Evolutionary conservation across 2,888 invertebrate species (phyloP).

Genomic region (Taphrorychus bicolor): DNA sequence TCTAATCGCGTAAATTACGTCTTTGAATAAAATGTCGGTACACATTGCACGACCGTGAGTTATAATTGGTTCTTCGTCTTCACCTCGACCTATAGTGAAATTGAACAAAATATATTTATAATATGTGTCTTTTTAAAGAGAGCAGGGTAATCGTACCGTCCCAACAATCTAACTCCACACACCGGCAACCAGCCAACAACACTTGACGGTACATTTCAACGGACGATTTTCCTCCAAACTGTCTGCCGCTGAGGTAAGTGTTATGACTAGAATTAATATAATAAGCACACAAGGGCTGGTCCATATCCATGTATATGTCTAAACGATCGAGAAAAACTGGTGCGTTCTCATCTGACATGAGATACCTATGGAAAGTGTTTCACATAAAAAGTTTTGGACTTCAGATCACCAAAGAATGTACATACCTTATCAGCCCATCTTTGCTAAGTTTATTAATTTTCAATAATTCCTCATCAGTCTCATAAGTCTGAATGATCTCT

Average conservation of each 20-base stretch:
- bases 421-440: constrained; percentile 89
- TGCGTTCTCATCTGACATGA: constrained; percentile 99
- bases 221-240: constrained; percentile 97
- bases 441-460: constrained; percentile 81
- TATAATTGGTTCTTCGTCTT: constrained; percentile 98
- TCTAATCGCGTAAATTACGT: constrained; percentile 95
- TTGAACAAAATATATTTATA: no score
- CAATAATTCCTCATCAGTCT: constrained; percentile 79
- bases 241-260: constrained; percentile 91
- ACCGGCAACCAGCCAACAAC: constrained; percentile 94
- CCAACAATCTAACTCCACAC: constrained; percentile 99
- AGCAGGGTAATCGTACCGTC: constrained; percentile 74
- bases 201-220: constrained; percentile 99
- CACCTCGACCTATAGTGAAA: constrained; percentile 72
- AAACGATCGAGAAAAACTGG: constrained; percentile 98
- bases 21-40: constrained; percentile 97
- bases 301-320: constrained; percentile 99
- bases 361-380: constrained; percentile 66
- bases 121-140: no score
- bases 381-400: not conserved
- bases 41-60: constrained; percentile 99
- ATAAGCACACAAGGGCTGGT: constrained; percentile 96
- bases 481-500: constrained; percentile 94
- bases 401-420: not conserved
- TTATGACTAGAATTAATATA: constrained; percentile 99